A percentile compares a stretch with the other conserved stretches of the same genome.
Evolutionary conservation across 2,797 vertebrate genomes (phyloP).

Genomic region (Microctenopoma lineatum): DNA sequence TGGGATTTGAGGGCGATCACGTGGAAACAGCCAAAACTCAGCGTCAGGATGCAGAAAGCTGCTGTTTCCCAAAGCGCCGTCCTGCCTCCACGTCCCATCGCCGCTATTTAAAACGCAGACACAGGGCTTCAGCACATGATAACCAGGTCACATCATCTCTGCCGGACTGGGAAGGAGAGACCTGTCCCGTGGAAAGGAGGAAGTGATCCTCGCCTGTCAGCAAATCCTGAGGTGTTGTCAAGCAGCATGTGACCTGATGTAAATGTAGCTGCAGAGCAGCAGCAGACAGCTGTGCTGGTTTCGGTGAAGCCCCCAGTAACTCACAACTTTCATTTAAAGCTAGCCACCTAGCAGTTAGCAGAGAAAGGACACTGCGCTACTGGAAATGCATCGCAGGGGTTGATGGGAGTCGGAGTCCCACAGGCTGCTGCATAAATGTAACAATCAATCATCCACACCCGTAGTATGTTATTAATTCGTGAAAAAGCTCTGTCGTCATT

Average conservation of each 20-base stretch:
- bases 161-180: slow-evolving; percentile 29
- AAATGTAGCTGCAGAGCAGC: not conserved
- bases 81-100: slow-evolving; percentile 39
- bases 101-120: slow-evolving; percentile 14
- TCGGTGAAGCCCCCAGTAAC: not conserved
- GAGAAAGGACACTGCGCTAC: slow-evolving; percentile 19
- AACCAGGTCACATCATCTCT: slow-evolving; percentile 23
- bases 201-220: slow-evolving; percentile 70
- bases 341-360: not conserved
- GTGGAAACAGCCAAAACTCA: slow-evolving; percentile 59
- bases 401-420: slow-evolving; percentile 65
- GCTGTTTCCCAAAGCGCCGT: slow-evolving; percentile 9
- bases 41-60: slow-evolving; percentile 44
- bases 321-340: slow-evolving; percentile 9
- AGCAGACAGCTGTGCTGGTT: not conserved
- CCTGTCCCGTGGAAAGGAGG: slow-evolving; percentile 53
- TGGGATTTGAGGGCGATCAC: slow-evolving; percentile 74
- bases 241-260: slow-evolving; percentile 17
- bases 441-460: no score
- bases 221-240: slow-evolving; percentile 39
- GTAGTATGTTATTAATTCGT: no score
- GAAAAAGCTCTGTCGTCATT: no score
- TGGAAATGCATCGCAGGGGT: slow-evolving; percentile 54
- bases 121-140: slow-evolving; percentile 14
- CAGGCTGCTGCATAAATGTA: no score